phyloP scores from a whole-genome alignment of 2,797 vertebrate species.

The Lacerta agilis region DNA sequence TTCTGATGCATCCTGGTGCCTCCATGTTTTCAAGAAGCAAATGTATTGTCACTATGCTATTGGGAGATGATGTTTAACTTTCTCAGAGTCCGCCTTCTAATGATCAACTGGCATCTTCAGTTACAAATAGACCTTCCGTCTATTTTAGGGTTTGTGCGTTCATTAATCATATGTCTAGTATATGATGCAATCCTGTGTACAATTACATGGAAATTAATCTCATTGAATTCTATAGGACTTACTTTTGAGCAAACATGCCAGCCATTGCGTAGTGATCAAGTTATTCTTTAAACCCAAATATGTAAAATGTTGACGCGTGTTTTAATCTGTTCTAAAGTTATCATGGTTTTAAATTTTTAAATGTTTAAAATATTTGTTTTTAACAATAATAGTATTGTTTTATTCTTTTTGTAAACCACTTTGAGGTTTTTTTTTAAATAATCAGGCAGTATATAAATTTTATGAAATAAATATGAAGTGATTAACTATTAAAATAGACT shows the following conservation, averaged over 20 bases:
- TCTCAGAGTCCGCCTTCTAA: not conserved
- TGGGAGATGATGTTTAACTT: not conserved
- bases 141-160: not conserved
- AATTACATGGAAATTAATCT: not conserved
- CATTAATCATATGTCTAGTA: not conserved
- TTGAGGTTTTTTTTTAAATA: too few species aligned
- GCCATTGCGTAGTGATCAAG: too few species aligned
- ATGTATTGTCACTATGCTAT: not conserved
- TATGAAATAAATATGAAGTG: not conserved
- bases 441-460: not conserved
- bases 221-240: not conserved
- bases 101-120: not conserved
- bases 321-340: too few species aligned
- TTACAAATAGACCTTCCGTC: too few species aligned
- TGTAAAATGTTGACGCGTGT: too few species aligned
- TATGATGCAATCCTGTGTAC: not conserved
- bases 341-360: too few species aligned
- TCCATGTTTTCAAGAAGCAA: not conserved
- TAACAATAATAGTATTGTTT: too few species aligned
- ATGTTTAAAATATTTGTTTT: too few species aligned
- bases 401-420: too few species aligned
- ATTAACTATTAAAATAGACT: not conserved
- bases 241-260: not conserved
- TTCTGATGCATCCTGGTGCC: not conserved
- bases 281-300: too few species aligned